Conservation (phyloP, 2,888 invertebrate genomes). For the Amphipoea lucens region DNA sequence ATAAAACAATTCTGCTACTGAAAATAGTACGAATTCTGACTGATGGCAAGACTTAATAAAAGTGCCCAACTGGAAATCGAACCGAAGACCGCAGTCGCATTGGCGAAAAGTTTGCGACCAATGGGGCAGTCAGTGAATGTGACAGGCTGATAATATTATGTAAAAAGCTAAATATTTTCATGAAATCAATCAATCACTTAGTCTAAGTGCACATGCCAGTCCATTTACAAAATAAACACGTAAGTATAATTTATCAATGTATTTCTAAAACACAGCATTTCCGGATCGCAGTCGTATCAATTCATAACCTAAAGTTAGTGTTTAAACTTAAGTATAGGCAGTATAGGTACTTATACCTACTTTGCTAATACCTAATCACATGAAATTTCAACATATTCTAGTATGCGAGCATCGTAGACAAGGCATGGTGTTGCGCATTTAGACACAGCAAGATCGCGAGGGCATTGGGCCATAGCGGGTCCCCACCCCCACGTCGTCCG, state of each 20-base stretch:
- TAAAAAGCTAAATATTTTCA: background rate
- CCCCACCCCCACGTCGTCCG: constrained; percentile 64
- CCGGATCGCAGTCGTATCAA: background rate
- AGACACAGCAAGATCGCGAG: constrained; percentile 26
- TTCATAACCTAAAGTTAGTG: background rate
- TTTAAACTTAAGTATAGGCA: no score
- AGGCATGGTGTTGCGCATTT: constrained; percentile 26
- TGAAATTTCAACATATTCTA: background rate
- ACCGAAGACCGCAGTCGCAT: background rate
- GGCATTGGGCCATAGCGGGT: constrained; percentile 61
- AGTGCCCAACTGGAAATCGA: background rate
- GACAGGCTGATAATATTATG: background rate
- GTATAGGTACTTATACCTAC: background rate
- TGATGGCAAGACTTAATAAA: background rate
- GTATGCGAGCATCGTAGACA: background rate
- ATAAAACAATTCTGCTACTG: background rate
- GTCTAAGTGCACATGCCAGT: background rate
- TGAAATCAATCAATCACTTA: background rate
- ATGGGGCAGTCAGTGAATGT: background rate
- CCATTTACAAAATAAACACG: background rate
- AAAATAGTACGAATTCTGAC: background rate
- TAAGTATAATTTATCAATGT: background rate
- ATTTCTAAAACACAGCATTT: background rate
- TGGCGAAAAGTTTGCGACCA: background rate
- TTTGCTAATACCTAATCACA: background rate